These are phyloP conservation scores for Hiodon alosoides DNA, from an alignment of 2,113 vertebrate genomes.

Conservation along the genomic window DNA sequence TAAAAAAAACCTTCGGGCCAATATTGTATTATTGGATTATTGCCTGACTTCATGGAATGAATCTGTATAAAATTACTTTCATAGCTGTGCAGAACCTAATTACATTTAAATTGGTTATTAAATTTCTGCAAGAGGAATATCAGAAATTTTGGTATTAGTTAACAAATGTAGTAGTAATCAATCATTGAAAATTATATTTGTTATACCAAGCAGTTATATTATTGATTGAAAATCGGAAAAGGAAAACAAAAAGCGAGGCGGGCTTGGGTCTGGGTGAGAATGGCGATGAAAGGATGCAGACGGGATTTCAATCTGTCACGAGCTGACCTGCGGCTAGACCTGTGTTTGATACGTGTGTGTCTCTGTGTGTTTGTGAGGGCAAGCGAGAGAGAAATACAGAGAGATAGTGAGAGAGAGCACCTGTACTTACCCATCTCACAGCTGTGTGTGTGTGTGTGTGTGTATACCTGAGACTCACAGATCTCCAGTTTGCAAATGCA, in stretches of 20 bases:
- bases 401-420: background rate
- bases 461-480: background rate
- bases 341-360: background rate
- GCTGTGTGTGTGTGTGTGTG: slow-evolving; percentile 15
- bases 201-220: background rate
- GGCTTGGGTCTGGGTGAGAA: slow-evolving; percentile 34
- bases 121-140: too few species aligned
- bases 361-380: background rate
- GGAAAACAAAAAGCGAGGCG: slow-evolving; percentile 38
- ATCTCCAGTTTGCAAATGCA: background rate
- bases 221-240: slow-evolving; percentile 24
- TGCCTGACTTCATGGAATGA: too few species aligned
- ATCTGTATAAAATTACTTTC: background rate
- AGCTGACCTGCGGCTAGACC: background rate
- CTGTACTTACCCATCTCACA: slow-evolving; percentile 10
- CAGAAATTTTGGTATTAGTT: too few species aligned
- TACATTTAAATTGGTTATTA: background rate
- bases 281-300: slow-evolving; percentile 37
- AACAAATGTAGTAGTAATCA: too few species aligned
- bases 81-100: background rate
- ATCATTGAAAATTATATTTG: background rate
- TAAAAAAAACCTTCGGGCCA: too few species aligned
- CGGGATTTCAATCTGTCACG: slow-evolving; percentile 11
- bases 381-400: background rate
- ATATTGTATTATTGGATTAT: too few species aligned